These are phyloP conservation scores for Platysternon megacephalum DNA, from an alignment of 2,113 vertebrate species.

Conservation along the genomic window DNA sequence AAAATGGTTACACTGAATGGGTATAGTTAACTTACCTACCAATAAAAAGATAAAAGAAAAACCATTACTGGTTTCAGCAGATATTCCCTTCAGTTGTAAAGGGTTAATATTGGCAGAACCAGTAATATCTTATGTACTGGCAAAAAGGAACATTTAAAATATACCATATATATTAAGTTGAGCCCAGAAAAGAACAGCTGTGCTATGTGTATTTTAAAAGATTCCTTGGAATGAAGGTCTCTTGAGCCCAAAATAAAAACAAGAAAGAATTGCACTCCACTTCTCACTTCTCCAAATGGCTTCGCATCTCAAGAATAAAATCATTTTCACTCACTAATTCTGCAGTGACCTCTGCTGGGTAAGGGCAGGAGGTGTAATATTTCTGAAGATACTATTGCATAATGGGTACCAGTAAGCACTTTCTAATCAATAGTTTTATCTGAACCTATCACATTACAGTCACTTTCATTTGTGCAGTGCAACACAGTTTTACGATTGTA, in stretches of 20 bases:
- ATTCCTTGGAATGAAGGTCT: neutral
- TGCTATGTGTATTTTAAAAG: neutral
- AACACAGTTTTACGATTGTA: neutral
- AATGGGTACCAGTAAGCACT: neutral
- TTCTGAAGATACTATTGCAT: rapidly evolving
- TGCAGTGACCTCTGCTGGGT: conserved; percentile 76
- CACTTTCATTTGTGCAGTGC: conserved; percentile 11
- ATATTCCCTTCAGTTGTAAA: neutral
- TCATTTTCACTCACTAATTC: conserved; percentile 23
- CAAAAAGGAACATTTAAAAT: neutral
- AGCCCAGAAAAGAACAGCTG: neutral
- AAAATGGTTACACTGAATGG: neutral
- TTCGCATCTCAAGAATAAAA: neutral
- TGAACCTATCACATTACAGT: conserved; percentile 21
- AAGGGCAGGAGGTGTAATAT: neutral
- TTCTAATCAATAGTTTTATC: neutral
- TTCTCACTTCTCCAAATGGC: neutral
- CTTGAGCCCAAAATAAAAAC: neutral
- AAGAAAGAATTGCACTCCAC: neutral
- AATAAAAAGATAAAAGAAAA: neutral
- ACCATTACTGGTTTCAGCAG: neutral
- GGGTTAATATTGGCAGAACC: neutral
- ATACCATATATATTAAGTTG: rapidly evolving
- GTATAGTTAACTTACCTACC: neutral
- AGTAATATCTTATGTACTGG: rapidly evolving